phyloP scores from a whole-genome alignment of 35 echinoderm and acorn worm genomes.

The Anneissia japonica region DNA sequence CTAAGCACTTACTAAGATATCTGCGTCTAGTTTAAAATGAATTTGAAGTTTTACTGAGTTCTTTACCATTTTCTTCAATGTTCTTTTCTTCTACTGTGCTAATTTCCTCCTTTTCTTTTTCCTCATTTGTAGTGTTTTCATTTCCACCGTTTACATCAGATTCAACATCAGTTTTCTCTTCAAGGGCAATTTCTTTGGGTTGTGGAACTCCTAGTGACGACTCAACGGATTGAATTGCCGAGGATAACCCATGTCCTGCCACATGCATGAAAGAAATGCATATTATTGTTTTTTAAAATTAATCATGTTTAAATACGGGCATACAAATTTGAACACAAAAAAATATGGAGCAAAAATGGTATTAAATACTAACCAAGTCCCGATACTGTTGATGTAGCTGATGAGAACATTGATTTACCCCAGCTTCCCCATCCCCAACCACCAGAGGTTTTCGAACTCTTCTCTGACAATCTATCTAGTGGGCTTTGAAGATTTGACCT shows the following conservation, averaged over 20 bases:
- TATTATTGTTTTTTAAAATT: not conserved
- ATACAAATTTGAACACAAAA: not conserved
- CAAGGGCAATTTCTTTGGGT: constrained; percentile 48
- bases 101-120: not conserved
- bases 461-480: not conserved
- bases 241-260: constrained; percentile 60
- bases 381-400: constrained; percentile 80
- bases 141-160: not conserved
- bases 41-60: not conserved
- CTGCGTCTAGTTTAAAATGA: not conserved
- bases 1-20: no score
- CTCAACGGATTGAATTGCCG: constrained; percentile 83
- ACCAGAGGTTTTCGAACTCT: constrained; percentile 34
- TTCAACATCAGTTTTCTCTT: not conserved
- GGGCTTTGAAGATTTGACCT: not conserved
- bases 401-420: constrained; percentile 74
- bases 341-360: constrained; percentile 31
- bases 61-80: not conserved
- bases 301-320: not conserved
- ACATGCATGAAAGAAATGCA: not conserved
- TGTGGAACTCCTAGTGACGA: constrained; percentile 71
- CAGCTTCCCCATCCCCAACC: constrained; percentile 70
- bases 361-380: constrained; percentile 29
- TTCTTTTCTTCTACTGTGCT: not conserved
- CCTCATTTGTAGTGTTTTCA: not conserved